These are phyloP conservation scores for Gasterosteus aculeatus DNA, from an alignment of 2,113 vertebrate genomes.

Conservation along the genomic window DNA sequence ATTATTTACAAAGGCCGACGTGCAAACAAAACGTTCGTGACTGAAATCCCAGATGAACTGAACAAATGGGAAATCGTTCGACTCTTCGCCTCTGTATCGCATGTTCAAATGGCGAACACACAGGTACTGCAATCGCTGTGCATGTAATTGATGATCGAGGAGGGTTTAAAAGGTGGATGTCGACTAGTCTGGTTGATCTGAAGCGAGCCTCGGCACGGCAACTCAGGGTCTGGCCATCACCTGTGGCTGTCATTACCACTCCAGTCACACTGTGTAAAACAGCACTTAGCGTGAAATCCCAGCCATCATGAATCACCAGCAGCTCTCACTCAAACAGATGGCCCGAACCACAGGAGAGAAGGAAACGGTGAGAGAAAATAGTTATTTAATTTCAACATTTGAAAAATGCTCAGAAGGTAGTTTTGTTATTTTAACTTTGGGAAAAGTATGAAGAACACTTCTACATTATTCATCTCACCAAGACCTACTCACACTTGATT, in stretches of 20 bases:
- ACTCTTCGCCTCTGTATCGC: not conserved
- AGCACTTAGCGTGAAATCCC: slow-evolving; percentile 59
- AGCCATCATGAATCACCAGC: slow-evolving; percentile 54
- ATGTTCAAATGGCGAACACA: not conserved
- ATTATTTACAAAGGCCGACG: slow-evolving; percentile 14
- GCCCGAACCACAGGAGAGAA: slow-evolving; percentile 18
- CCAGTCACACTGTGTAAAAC: slow-evolving; percentile 51
- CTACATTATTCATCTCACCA: slow-evolving; percentile 40
- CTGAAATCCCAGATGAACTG: not conserved
- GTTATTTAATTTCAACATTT: not conserved
- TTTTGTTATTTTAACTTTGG: slow-evolving; percentile 8
- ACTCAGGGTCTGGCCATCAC: slow-evolving; percentile 41
- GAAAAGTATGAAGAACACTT: not conserved
- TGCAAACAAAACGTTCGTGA: not conserved
- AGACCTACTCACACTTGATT: slow-evolving; percentile 55
- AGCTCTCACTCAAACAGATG: slow-evolving; percentile 34
- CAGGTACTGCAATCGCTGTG: not conserved
- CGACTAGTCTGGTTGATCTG: slow-evolving; percentile 8
- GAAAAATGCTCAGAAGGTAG: not conserved
- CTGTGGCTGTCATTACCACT: slow-evolving; percentile 63
- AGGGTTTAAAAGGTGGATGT: slow-evolving; percentile 16
- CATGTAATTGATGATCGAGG: slow-evolving; percentile 15
- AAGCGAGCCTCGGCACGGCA: slow-evolving; percentile 19
- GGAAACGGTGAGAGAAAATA: not conserved
- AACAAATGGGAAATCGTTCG: not conserved